Base-by-base conservation (phyloP, 2,797 vertebrate species). In the Spinus olivaceus region DNA sequence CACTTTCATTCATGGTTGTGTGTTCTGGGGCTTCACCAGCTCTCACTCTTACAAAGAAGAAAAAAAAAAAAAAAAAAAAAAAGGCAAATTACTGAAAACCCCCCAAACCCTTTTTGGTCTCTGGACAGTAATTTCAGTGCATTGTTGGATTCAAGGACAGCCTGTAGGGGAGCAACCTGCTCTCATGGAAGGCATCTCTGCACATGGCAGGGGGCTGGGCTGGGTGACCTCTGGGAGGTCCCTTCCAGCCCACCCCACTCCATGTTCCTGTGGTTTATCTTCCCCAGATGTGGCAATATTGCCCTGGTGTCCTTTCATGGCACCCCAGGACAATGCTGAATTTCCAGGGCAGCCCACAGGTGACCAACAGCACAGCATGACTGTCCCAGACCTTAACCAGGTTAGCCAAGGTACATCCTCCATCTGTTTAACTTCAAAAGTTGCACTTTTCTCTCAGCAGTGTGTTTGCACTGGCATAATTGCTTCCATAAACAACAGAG, bases 291-390 rank as follows among this genome's bases (percentile, higher is more conserved):
- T 3, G n/a, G 16, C 3, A 16, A 3, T 2, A 22, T 16, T 22
- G 19, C 4, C 28, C 4, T 1, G 0, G 6, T 27, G 35, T 61
- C 35, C 16, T 37, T 61, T 3, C 21, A 4, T 47, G n/a, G 1
- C 17, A 64, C 7, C 23, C 42, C 70, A 39, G 25, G 18, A 21
- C 0, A 0, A 10, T 27, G 30, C 24, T 61, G 67, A 32, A 19
- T 10, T 20, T 69, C 57, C 35, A 25, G 50, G 4, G 47, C 39
- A 33, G 27, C 20, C 9, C 47, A 28, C 30, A 53, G 8, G 20
- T 50, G 39, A 9, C 8, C 41, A 69, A 14, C 7, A 88, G 10
- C 35, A 30, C 2, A 2, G 22, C 17, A 30, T 1, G 4, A 9
- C 54, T 51, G 21, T 32, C 21, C 60, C 54, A 76, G 15, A 9